Evolutionary conservation across 2,797 vertebrate genomes (phyloP).

Genomic region (Poeciliopsis paucimaculata): DNA sequence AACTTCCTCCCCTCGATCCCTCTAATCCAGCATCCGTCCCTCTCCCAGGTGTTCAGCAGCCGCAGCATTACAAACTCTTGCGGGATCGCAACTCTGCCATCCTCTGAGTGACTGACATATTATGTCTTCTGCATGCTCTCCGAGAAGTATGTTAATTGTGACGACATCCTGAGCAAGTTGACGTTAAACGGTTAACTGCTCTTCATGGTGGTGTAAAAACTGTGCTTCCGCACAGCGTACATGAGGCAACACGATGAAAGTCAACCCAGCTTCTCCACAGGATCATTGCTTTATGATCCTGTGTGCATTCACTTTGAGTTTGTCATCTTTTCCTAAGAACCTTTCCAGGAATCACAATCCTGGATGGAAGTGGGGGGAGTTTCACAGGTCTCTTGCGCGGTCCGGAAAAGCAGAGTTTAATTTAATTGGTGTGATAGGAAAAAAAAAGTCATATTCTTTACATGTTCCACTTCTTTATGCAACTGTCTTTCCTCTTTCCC

Average conservation of each 20-base stretch:
- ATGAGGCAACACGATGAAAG: slow-evolving; percentile 22
- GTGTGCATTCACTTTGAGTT: slow-evolving; percentile 36
- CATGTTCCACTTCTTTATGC: background rate
- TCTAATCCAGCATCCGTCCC: slow-evolving; percentile 61
- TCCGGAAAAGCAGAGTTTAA: background rate
- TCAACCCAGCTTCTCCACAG: slow-evolving; percentile 2
- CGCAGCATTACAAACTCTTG: slow-evolving; percentile 47
- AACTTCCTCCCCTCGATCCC: slow-evolving; percentile 61
- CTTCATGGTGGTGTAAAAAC: slow-evolving; percentile 44
- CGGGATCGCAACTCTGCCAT: slow-evolving; percentile 2
- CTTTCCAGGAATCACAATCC: background rate
- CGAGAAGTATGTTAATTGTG: slow-evolving; percentile 62
- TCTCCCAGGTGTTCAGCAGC: slow-evolving; percentile 55
- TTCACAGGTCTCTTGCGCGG: background rate
- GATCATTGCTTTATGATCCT: slow-evolving; percentile 18
- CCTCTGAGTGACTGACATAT: slow-evolving; percentile 43
- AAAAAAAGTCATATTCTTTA: background rate
- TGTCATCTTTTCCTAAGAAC: slow-evolving; percentile 1
- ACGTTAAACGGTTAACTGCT: slow-evolving; percentile 57
- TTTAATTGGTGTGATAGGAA: background rate
- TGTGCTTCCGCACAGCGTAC: slow-evolving; percentile 26
- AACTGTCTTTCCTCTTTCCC: background rate
- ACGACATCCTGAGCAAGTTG: slow-evolving; percentile 55
- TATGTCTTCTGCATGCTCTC: slow-evolving; percentile 32
- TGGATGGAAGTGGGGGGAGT: background rate